These are phyloP conservation scores for Alligator mississippiensis DNA, from an alignment of 2,113 vertebrate genomes.

Conservation along the genomic window DNA sequence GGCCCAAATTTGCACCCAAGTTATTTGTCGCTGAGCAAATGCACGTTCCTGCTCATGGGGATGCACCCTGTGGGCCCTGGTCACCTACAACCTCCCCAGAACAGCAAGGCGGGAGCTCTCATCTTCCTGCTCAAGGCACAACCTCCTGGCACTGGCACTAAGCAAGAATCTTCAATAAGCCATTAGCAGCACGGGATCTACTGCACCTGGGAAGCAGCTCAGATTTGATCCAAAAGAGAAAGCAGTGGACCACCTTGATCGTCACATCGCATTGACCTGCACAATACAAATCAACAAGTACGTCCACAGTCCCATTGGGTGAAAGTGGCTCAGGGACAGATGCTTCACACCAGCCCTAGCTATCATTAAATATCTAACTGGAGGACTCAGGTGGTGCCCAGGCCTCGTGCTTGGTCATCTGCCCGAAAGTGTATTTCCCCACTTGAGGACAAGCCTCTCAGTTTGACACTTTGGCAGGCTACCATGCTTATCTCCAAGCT, in stretches of 20 bases:
- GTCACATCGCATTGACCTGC: neutral
- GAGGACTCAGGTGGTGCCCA: neutral
- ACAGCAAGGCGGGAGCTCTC: no score
- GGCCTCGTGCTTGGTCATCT: neutral
- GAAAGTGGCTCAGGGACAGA: rapidly evolving
- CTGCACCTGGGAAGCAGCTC: neutral
- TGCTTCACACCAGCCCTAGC: rapidly evolving
- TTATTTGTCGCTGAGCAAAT: no score
- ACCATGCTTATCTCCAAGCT: rapidly evolving
- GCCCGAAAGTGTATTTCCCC: rapidly evolving
- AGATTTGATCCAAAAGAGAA: neutral
- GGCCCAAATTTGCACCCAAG: no score
- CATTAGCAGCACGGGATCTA: neutral
- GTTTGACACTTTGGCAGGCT: rapidly evolving
- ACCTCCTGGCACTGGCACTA: neutral
- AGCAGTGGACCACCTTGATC: neutral
- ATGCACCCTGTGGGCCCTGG: no score
- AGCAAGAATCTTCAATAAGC: neutral
- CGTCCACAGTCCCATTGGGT: neutral
- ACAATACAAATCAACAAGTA: neutral
- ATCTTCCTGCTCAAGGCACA: no score
- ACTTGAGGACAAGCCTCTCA: rapidly evolving
- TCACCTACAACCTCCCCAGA: no score
- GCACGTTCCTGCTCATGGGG: no score
- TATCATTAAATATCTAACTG: neutral